Conservation (phyloP, 1,140 invertebrate genomes). For the Drosophila sp. region DNA sequence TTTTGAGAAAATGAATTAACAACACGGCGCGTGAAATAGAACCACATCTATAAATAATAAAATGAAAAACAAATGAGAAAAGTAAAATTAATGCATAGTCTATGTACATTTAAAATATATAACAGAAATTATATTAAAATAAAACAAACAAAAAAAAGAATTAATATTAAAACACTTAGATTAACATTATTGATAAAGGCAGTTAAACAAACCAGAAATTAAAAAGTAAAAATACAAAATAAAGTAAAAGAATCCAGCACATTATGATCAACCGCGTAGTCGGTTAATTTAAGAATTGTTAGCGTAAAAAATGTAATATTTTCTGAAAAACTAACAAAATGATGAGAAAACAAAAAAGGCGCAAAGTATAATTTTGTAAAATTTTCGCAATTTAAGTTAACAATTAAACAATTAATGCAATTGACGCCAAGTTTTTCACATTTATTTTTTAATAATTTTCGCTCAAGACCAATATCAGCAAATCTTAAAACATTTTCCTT, state of each 20-base stretch:
- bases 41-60: conserved; percentile 73
- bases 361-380: conserved; percentile 78
- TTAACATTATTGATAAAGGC: conserved; percentile 69
- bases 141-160: conserved; percentile 46
- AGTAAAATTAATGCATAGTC: conserved; percentile 77
- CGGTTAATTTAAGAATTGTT: conserved; percentile 73
- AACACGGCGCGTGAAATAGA: conserved; percentile 70
- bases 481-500: conserved; percentile 44
- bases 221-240: conserved; percentile 23
- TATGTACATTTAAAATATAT: conserved; percentile 81
- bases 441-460: conserved; percentile 49
- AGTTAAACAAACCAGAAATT: conserved; percentile 47
- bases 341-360: conserved; percentile 52
- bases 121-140: conserved; percentile 77
- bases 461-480: conserved; percentile 56
- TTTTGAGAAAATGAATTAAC: conserved; percentile 35
- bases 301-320: conserved; percentile 78
- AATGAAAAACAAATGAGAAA: conserved; percentile 32
- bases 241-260: conserved; percentile 29
- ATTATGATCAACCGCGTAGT: conserved; percentile 63
- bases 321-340: conserved; percentile 45
- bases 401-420: conserved; percentile 57
- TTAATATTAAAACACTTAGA: conserved; percentile 72
- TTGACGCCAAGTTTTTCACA: conserved; percentile 54
- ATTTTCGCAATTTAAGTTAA: conserved; percentile 77